These are phyloP conservation scores for Notospermus geniculatus DNA, from an alignment of 1,140 invertebrate genomes.

Conservation along the genomic window DNA sequence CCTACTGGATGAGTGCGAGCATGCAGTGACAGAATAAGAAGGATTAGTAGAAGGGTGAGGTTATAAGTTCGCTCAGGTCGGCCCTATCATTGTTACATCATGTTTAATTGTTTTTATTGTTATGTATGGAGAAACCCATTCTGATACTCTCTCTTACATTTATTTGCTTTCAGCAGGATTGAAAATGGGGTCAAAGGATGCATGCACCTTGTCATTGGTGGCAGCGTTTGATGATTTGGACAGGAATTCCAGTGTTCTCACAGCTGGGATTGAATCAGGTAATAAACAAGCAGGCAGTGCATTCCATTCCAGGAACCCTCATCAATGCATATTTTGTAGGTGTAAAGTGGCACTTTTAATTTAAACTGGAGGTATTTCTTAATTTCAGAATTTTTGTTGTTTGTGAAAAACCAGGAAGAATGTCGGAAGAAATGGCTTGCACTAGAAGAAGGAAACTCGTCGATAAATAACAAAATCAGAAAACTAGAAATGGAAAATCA, in stretches of 20 bases:
- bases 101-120: no score
- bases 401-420: constrained; percentile 70
- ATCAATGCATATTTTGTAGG: no score
- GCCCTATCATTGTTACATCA: no score
- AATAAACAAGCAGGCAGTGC: constrained; percentile 7
- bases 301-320: no score
- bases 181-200: constrained; percentile 13
- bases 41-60: no score
- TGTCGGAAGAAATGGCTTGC: constrained; percentile 68
- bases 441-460: constrained; percentile 66
- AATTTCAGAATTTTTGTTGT: constrained; percentile 71
- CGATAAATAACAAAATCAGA: constrained; percentile 67
- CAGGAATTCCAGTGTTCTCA: constrained; percentile 42
- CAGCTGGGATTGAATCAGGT: constrained; percentile 48
- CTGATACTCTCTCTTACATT: no score
- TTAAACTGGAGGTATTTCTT: no score
- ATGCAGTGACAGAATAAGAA: no score
- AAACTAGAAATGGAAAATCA: constrained; percentile 65
- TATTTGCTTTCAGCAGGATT: constrained; percentile 31
- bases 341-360: no score
- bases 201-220: constrained; percentile 45
- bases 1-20: no score
- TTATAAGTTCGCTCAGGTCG: no score
- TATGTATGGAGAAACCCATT: no score
- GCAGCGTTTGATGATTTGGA: constrained; percentile 55